phyloP scores from a whole-genome alignment of 2,797 vertebrate species.

The Pachyuromys duprasi region DNA sequence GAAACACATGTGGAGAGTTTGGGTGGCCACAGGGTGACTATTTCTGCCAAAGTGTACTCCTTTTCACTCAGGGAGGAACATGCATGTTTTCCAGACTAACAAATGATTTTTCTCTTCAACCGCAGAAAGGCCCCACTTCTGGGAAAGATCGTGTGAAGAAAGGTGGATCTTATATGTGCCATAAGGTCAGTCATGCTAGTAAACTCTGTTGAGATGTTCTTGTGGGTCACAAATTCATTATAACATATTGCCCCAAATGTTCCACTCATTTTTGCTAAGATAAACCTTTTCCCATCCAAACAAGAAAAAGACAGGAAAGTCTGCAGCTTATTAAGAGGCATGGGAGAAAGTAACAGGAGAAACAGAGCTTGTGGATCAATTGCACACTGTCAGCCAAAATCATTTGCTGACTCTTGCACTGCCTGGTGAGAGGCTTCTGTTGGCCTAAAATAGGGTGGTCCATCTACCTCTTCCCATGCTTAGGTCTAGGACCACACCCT shows the following conservation, averaged over 20 bases:
- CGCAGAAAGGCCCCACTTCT: constrained; percentile 92
- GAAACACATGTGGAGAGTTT: neutral
- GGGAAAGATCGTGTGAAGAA: constrained; percentile 97
- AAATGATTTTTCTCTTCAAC: constrained; percentile 53
- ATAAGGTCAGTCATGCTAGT: constrained; percentile 91
- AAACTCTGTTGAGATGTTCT: neutral
- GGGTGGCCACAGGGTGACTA: neutral
- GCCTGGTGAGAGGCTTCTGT: neutral
- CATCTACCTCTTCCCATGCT: neutral
- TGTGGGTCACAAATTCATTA: neutral
- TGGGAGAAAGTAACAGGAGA: neutral
- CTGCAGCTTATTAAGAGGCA: neutral
- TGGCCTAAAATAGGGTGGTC: neutral
- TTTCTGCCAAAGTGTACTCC: neutral
- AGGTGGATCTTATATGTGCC: constrained; percentile 99
- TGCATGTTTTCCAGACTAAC: neutral
- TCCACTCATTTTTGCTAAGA: neutral
- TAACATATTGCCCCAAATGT: neutral
- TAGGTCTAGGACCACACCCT: neutral
- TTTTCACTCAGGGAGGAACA: neutral
- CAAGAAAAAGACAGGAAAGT: neutral
- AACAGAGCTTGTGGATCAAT: neutral
- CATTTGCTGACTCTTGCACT: neutral
- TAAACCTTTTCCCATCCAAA: neutral
- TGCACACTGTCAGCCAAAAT: neutral